Percentiles rank a stretch among this genome's conserved stretches.
phyloP scores from a whole-genome alignment of 92 coral and sea anemone genomes.

The Pocillopora meandrina region DNA sequence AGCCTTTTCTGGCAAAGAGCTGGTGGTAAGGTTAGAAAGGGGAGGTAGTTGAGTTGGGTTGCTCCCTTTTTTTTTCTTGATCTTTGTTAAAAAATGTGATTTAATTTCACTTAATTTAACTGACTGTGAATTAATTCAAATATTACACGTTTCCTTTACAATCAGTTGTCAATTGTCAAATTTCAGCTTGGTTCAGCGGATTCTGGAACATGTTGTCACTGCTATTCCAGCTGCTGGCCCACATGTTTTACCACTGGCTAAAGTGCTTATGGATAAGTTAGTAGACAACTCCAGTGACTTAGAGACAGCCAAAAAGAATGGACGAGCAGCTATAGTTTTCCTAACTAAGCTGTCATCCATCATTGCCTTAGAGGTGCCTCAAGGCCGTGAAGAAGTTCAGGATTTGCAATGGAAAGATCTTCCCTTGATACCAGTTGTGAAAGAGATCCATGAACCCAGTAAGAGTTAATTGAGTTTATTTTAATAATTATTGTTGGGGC shows the following conservation, averaged over 20 bases:
- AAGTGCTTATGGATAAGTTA: not conserved
- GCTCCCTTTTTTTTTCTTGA: too few species aligned
- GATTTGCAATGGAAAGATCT: constrained; percentile 57
- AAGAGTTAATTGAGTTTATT: not conserved
- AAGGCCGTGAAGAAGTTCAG: constrained; percentile 39
- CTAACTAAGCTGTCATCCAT: constrained; percentile 31
- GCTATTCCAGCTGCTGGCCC: constrained; percentile 9
- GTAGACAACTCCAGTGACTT: not conserved
- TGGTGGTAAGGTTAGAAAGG: too few species aligned
- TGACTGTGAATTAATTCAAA: too few species aligned
- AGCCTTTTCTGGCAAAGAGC: too few species aligned
- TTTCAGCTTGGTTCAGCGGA: constrained; percentile 13
- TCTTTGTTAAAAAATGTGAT: too few species aligned
- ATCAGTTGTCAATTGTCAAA: not conserved
- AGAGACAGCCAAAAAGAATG: constrained; percentile 15
- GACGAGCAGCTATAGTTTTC: constrained; percentile 27
- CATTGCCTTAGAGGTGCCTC: constrained; percentile 50
- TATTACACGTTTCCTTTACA: not conserved
- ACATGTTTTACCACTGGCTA: constrained; percentile 26
- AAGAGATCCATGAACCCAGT: constrained; percentile 31
- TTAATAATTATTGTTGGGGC: not conserved
- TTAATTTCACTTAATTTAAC: too few species aligned
- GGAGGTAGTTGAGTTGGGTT: too few species aligned
- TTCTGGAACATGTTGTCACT: constrained; percentile 12
- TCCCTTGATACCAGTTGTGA: constrained; percentile 49